Evolutionary conservation across 2,888 invertebrate genomes (phyloP).

Genomic region (Melipona bicolor): DNA sequence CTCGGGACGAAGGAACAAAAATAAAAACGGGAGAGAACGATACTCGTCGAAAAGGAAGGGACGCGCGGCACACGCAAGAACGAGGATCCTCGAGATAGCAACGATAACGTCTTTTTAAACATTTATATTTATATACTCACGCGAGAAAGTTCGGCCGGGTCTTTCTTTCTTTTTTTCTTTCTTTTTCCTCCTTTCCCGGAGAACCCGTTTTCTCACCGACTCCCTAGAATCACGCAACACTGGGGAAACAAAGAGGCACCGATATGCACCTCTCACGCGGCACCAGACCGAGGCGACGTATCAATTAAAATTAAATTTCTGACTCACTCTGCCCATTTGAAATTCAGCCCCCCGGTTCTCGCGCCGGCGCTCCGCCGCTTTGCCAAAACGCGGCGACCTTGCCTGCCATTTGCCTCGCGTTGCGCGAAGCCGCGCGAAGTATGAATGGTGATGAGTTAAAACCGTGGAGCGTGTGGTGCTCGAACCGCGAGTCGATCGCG

Average conservation of each 20-base stretch:
- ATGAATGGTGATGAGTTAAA: conserved; percentile 40
- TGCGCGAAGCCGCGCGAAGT: conserved; percentile 31
- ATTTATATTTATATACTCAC: conserved; percentile 32
- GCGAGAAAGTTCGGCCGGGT: conserved; percentile 16
- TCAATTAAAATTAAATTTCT: conserved; percentile 65
- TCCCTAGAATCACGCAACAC: conserved; percentile 42
- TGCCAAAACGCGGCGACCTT: conserved; percentile 65
- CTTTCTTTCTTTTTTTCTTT: neutral
- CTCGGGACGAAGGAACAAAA: too few relatives aligned
- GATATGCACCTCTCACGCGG: conserved; percentile 21
- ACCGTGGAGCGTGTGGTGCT: too few relatives aligned
- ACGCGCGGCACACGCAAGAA: conserved; percentile 10
- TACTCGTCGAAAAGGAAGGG: neutral
- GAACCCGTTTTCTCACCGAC: neutral
- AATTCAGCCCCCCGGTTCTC: conserved; percentile 44
- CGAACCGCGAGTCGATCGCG: too few relatives aligned
- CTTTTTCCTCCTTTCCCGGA: neutral
- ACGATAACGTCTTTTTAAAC: neutral
- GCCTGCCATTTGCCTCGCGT: conserved; percentile 46
- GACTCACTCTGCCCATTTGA: conserved; percentile 54
- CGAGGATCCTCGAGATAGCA: conserved; percentile 25
- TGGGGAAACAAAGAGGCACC: conserved; percentile 25
- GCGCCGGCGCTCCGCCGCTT: conserved; percentile 47
- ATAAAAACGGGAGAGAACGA: neutral
- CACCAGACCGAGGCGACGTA: conserved; percentile 21